A percentile compares a stretch with the other conserved stretches of the same genome.
phyloP scores from a whole-genome alignment of 2,113 vertebrate genomes.

The Gasterosteus nipponicus region DNA sequence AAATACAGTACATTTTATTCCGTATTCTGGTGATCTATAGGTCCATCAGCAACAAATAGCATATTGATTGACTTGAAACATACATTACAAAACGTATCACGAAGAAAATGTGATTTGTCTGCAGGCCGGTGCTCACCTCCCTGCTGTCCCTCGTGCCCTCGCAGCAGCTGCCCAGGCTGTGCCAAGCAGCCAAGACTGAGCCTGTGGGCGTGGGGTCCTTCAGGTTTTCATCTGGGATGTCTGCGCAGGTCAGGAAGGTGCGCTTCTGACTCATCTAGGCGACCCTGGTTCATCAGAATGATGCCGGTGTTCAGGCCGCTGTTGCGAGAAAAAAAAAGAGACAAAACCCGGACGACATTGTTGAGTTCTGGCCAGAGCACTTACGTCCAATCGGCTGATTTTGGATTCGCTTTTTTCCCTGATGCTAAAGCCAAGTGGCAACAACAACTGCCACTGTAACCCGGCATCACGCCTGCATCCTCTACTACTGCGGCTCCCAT shows the following conservation, averaged over 20 bases:
- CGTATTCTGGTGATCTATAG: not conserved
- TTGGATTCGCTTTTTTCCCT: not conserved
- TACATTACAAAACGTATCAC: not conserved
- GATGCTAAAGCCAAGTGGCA: not conserved
- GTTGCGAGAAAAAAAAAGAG: conserved; percentile 7
- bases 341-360: fast-evolving
- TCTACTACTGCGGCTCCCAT: too few relatives aligned
- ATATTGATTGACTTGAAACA: not conserved
- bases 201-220: conserved; percentile 98
- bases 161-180: conserved; percentile 96
- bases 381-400: too few relatives aligned
- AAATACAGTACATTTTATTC: not conserved
- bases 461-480: too few relatives aligned
- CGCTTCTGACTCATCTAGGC: conserved; percentile 91
- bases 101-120: conserved; percentile 80
- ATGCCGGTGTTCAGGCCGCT: conserved; percentile 99
- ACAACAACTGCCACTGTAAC: not conserved
- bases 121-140: too few relatives aligned
- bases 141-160: conserved; percentile 95
- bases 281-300: conserved; percentile 97
- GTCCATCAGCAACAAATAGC: not conserved
- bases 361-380: not conserved
- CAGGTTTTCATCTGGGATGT: conserved; percentile 97
- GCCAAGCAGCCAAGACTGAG: conserved; percentile 97
- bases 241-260: conserved; percentile 95